Base-by-base conservation (phyloP, 2,888 invertebrate genomes). In the Amiota minor region DNA sequence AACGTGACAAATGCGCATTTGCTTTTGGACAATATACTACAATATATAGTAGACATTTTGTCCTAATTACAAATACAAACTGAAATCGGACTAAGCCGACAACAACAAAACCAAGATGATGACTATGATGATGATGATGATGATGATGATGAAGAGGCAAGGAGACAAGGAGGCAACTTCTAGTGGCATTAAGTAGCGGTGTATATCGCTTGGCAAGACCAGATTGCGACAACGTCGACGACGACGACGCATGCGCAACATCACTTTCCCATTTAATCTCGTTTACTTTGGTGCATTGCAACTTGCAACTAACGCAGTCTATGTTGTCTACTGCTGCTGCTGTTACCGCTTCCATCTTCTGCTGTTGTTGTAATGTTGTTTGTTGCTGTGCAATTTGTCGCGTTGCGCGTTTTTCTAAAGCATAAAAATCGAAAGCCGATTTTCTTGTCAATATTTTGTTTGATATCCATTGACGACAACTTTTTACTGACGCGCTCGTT, bases 401-500 rank as follows among this genome's bases (percentile, higher is more conserved):
- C 80, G 77, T 72, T 74, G 14, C 72, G 74, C 73, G 72, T 75
- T 23, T 16, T 77, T 80, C 16, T 59, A 20, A 59, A 59, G 59
- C 20, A 20, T 20, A 20, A 80, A 78, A 83, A 83, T 84, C 83
- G 83, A 83, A 83, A 84, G 85, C 83, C 83, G 83, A 83, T 83
- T 83, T 84, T 83, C 83, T 80, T 83, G 83, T 84, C 83, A 81
- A 83, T 84, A 84, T 84, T 83, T 80, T 81, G 83, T 83, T 76
- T 80, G 6, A 83, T 81, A 81, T 59, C 12, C 20, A 59, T 18
- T 11, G 9, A 11, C 65, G 11, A 12, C 49, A 18, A 14, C 65
- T 67, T 49, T 59, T 59, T 59, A 59, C 11, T 62, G 45, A 53
- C 53, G n/a, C n/a, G 14, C 53, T 4, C 12, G 3, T 53, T 53